A percentile compares a stretch with the other conserved stretches of the same genome.
Evolutionary conservation across 1,140 invertebrate genomes (phyloP).

Genomic region (Listronotus oregonensis): DNA sequence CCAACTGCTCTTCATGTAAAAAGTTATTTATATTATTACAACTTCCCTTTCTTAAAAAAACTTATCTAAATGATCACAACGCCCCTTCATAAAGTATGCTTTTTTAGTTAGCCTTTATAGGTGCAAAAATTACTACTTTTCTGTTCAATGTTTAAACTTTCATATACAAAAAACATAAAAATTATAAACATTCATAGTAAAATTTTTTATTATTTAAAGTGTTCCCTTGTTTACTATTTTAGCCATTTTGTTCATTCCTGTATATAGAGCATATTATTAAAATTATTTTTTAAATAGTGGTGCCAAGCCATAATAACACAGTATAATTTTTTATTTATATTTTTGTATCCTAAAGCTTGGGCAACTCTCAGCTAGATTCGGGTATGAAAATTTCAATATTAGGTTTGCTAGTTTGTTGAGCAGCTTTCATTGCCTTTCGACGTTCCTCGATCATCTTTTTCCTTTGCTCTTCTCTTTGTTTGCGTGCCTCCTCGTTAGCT

Average conservation of each 20-base stretch:
- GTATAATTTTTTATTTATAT: slow-evolving; percentile 12
- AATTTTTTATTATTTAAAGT: too few species aligned
- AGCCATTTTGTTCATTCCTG: not conserved
- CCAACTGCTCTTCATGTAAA: too few species aligned
- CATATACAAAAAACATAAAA: too few species aligned
- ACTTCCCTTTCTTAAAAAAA: too few species aligned
- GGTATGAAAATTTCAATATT: slow-evolving; percentile 67
- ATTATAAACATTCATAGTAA: too few species aligned
- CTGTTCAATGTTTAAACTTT: not conserved
- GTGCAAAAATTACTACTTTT: too few species aligned
- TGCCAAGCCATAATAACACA: slow-evolving; percentile 25
- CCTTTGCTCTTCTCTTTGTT: slow-evolving; percentile 77
- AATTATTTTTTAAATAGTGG: slow-evolving; percentile 11
- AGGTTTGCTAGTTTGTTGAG: slow-evolving; percentile 49
- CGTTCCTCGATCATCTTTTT: slow-evolving; percentile 80
- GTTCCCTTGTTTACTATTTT: too few species aligned
- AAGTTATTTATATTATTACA: too few species aligned
- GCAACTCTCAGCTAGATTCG: slow-evolving; percentile 56
- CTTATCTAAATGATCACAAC: too few species aligned
- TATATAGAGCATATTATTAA: slow-evolving; percentile 4
- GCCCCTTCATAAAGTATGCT: too few species aligned
- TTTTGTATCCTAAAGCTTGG: slow-evolving; percentile 6
- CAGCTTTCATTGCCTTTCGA: slow-evolving; percentile 68
- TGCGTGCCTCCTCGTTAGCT: slow-evolving; percentile 60
- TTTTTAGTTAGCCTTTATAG: too few species aligned